Evolutionary conservation across 2,797 vertebrate species (phyloP).

Genomic region (Sebastes minor): DNA sequence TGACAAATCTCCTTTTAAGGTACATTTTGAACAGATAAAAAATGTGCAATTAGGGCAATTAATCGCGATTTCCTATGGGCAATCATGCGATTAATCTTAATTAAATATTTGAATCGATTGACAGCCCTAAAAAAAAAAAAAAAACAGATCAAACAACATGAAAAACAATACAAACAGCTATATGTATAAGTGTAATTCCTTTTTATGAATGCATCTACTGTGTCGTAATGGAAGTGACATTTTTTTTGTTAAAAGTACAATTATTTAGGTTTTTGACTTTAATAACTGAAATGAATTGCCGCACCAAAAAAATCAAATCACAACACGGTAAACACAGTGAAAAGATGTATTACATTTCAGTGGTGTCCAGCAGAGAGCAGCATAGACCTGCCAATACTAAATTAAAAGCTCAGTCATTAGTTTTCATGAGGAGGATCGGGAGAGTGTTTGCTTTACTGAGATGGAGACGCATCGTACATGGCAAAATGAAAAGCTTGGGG

Average conservation of each 20-base stretch:
- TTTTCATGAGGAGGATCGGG: background rate
- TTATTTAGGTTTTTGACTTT: background rate
- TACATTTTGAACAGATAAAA: no score
- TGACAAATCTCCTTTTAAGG: no score
- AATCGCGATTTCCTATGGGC: no score
- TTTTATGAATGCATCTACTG: background rate
- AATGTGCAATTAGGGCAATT: no score
- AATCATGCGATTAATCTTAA: no score
- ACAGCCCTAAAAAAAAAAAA: no score
- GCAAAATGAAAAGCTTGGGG: background rate
- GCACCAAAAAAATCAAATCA: background rate
- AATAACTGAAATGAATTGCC: background rate
- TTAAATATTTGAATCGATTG: no score
- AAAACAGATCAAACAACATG: background rate
- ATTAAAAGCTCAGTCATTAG: background rate
- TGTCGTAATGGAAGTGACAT: background rate
- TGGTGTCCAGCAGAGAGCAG: background rate
- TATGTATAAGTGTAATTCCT: background rate
- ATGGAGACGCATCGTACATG: background rate
- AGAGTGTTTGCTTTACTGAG: background rate
- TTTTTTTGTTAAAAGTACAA: background rate
- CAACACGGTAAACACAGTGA: background rate
- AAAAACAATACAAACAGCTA: background rate
- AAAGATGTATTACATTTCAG: background rate
- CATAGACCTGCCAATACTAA: background rate